Evolutionary conservation across 1,140 invertebrate genomes (phyloP).

Genomic region (Formica exsecta): DNA sequence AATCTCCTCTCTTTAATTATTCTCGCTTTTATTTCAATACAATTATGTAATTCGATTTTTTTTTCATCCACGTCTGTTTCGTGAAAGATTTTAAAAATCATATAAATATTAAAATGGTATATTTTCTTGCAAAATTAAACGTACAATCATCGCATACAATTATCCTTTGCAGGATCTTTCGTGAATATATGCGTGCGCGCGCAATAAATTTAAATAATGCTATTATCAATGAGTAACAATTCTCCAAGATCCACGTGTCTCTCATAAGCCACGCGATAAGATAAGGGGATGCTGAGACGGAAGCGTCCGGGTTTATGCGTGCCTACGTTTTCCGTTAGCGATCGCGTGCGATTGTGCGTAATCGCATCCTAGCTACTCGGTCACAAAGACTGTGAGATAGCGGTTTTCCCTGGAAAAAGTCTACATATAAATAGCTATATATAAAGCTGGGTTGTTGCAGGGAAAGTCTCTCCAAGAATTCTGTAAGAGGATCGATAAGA

Average conservation of each 20-base stretch:
- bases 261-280: constrained; percentile 26
- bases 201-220: background rate
- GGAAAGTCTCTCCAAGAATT: background rate
- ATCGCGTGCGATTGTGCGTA: background rate
- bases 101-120: background rate
- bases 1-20: too few species aligned
- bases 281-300: background rate
- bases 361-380: background rate
- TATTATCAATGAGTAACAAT: constrained; percentile 10
- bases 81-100: background rate
- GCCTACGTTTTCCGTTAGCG: background rate
- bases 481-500: background rate
- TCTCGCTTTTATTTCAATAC: too few species aligned
- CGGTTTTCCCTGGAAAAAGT: background rate
- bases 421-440: background rate
- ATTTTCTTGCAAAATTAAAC: background rate
- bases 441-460: background rate
- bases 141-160: background rate
- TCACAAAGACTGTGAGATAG: background rate
- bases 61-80: background rate
- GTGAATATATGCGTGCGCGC: background rate
- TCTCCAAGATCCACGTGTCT: background rate
- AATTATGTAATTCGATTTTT: too few species aligned
- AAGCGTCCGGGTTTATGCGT: background rate
- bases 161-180: background rate